phyloP scores from a whole-genome alignment of 53 echinoderm and acorn worm species.

The Henricia sp. region DNA sequence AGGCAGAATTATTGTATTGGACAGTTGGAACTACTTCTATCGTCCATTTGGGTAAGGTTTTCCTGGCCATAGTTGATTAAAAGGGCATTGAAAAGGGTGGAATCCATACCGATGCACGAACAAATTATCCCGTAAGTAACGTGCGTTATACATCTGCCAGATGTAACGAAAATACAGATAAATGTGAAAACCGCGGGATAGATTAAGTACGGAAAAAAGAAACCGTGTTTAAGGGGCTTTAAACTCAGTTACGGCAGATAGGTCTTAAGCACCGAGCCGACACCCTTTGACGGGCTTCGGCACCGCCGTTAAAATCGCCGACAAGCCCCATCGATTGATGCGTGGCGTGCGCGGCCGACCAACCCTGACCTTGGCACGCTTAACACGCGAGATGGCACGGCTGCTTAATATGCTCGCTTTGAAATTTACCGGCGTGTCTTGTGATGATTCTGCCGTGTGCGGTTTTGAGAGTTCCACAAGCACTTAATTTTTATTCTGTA shows the following conservation, averaged over 20 bases:
- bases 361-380: conserved; percentile 39
- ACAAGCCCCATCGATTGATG: not conserved
- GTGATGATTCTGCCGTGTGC: not conserved
- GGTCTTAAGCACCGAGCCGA: not conserved
- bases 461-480: too few relatives aligned
- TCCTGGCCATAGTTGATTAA: too few relatives aligned
- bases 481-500: too few relatives aligned
- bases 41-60: too few relatives aligned
- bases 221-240: not conserved
- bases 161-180: not conserved
- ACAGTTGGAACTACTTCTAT: too few relatives aligned
- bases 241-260: not conserved
- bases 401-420: conserved; percentile 19
- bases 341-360: conserved; percentile 16
- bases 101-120: too few relatives aligned
- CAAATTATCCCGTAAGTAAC: too few relatives aligned
- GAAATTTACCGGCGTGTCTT: conserved; percentile 6
- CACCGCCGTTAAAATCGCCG: conserved; percentile 10
- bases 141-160: too few relatives aligned
- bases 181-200: not conserved
- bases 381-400: not conserved
- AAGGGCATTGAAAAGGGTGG: too few relatives aligned
- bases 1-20: too few relatives aligned
- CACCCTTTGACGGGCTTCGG: conserved; percentile 15
- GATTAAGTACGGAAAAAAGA: not conserved